Base-by-base conservation (phyloP, 2,888 invertebrate genomes). In the Chalcis sispes region DNA sequence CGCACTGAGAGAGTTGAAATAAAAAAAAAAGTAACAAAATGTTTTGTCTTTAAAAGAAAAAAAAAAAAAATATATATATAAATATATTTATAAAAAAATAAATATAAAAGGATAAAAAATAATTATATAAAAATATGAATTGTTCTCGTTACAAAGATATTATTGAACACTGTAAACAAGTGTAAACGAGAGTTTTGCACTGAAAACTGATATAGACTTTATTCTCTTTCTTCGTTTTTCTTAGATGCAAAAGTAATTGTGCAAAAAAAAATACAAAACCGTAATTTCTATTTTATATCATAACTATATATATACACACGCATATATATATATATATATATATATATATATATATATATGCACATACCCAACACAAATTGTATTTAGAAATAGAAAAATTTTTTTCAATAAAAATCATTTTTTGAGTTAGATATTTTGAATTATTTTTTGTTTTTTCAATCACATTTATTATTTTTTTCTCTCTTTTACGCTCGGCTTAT, bases 371-470 rank as follows among this genome's bases (percentile, higher is more conserved):
- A n/a, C 82, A 84, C 83, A 85, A n/a, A 83, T 81, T 87, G 87
- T 87, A 87, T 85, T 84, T 86, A 87, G 84, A 83, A 82, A 86
- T 85, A 86, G 83, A 85, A 83, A 81, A 40, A 82, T 84, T 85
- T 77, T 78, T 85, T 86, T 85, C 83, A 86, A 87, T 86, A 87
- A 87, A 87, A 87, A 83, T 85, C 85, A 86, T 86, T 86, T 87
- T 86, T 87, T 86, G 84, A 87, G 85, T 86, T 87, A 83, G 82
- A 87, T 83, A 85, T 84, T 79, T 86, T 86, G 84, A 84, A 84
- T 86, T 87, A 84, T 86, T 83, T 86, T 86, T 87, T 83, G 82
- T 84, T 82, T 84, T 82, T 80, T 82, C 74, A 76, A 81, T 75
- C 50, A 59, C 13, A 20, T 50, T n/a, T 18, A 50, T 50, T 46